Evolutionary conservation across 2,797 vertebrate species (phyloP), one percentile per base, ranked within the genome.

Genomic region (Urosaurus nigricauda): DNA sequence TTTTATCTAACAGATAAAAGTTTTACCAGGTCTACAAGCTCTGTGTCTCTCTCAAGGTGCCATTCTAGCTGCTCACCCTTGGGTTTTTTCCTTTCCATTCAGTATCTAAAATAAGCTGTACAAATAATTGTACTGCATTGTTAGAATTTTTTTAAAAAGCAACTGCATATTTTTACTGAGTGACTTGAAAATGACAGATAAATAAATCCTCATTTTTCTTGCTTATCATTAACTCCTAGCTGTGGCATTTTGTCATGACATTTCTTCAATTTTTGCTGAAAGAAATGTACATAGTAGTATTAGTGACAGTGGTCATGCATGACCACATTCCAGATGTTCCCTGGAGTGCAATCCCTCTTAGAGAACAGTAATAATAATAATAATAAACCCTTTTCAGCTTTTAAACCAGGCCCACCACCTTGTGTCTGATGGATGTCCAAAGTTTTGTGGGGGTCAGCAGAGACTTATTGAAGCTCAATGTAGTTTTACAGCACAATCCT

Each of bases 81-180:
- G 65, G 32, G 11, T 32, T 68, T 68, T 92, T 92, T 70, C 2
- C 37, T 53, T 75, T 9, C 35, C 17, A 0, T 12, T 6, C n/a
- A 37, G 16, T n/a, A 51, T 14, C 19, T 77, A 79, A 86, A 37
- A 8, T 51, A 16, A 19, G 51, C 17, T 81, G 73, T 37, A 63
- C 37, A 63, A 74, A 87, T 87, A 63, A 37, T 51, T 17, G 21
- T 47, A 19, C 35, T 29, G 3, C 26, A 74, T n/a, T 29, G 29
- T 60, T 35, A 51, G 43, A 75, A 63, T 47, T 47, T 47, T 47
- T 47, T 47, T 32, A 13, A 11, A 9, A 60, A 89, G 91, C 86
- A 91, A 1, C 90, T 90, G 79, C n/a, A 90, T 86, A 92, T 90
- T 83, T 89, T 74, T 84, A 78, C 81, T 92, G 90, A 89, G 92